Conservation (phyloP, 2,113 vertebrate genomes). For the Enhydra lutris region DNA sequence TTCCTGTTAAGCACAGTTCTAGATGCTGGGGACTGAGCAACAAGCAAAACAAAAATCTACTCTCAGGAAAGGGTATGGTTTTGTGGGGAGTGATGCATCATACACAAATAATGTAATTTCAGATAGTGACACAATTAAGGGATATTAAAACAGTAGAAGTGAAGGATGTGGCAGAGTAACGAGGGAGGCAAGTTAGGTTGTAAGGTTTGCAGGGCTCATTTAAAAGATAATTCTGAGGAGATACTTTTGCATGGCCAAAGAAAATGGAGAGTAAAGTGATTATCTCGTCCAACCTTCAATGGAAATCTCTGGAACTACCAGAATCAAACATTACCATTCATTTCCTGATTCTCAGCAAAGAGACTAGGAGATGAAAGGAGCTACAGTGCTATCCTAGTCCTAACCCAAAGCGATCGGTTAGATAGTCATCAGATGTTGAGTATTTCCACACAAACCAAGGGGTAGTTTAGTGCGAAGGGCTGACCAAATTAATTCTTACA, state of each 20-base stretch:
- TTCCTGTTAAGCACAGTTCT: neutral
- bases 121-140: neutral
- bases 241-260: neutral
- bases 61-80: neutral
- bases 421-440: neutral
- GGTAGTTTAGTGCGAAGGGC: neutral
- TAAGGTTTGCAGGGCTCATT: neutral
- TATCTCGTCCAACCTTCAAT: neutral
- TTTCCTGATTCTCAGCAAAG: neutral
- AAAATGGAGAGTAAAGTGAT: slow-evolving; percentile 27
- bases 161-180: neutral
- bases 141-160: neutral
- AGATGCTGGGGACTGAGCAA: neutral
- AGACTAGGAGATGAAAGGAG: neutral
- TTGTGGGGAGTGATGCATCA: neutral
- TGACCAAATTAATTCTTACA: neutral
- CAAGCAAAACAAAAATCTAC: neutral
- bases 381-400: neutral
- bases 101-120: neutral
- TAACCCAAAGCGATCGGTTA: neutral
- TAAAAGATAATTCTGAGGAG: neutral
- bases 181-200: neutral
- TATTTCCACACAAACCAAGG: neutral
- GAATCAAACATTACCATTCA: slow-evolving; percentile 21
- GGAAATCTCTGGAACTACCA: slow-evolving; percentile 33